A percentile compares a stretch with the other conserved stretches of the same genome.
Conservation (phyloP, 1,140 invertebrate species). For the Lepidurus packardi region DNA sequence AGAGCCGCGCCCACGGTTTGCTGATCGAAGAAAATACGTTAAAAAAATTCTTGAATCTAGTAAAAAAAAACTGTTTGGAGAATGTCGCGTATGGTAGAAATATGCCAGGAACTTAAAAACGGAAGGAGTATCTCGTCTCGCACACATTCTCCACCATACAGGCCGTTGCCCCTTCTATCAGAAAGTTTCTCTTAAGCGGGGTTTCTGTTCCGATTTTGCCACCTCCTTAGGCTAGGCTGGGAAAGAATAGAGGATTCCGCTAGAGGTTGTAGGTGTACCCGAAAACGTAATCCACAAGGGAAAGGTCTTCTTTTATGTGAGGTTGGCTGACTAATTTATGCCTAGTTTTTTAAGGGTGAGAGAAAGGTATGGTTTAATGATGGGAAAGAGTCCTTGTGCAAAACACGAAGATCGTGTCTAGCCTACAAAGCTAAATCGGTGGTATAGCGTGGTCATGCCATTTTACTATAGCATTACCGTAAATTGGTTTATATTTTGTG, state of each 20-base stretch:
- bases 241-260: not conserved
- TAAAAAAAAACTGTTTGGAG: too few species aligned
- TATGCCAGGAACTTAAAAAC: not conserved
- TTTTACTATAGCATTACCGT: too few species aligned
- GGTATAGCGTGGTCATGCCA: not conserved
- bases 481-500: not conserved
- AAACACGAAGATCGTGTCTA: slow-evolving; percentile 4
- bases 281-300: not conserved
- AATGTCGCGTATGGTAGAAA: too few species aligned
- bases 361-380: slow-evolving; percentile 2
- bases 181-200: not conserved
- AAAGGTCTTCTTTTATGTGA: not conserved
- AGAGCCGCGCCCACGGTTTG: too few species aligned
- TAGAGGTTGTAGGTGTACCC: not conserved
- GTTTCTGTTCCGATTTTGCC: not conserved
- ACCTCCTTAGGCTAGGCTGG: not conserved
- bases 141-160: not conserved
- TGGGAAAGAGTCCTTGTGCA: not conserved
- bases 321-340: not conserved
- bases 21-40: too few species aligned
- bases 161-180: not conserved
- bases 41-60: too few species aligned
- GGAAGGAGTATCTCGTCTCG: not conserved
- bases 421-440: not conserved
- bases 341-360: not conserved